Conservation (phyloP, 2,888 invertebrate species). For the Temnothorax ravouxi region DNA sequence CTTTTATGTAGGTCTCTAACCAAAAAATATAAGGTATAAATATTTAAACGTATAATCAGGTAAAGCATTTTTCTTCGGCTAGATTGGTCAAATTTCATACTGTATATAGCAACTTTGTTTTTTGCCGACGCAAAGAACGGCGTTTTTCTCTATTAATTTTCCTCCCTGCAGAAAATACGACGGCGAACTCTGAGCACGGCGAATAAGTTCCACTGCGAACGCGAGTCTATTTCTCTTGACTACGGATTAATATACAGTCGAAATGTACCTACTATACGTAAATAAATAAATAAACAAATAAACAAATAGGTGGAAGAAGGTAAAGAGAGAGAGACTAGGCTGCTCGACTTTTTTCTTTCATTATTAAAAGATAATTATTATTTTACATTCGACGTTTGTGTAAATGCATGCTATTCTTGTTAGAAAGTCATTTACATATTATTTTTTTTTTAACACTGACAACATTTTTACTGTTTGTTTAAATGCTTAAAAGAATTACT, state of each 20-base stretch:
- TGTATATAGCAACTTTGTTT: conserved; percentile 28
- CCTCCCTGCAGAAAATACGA: conserved; percentile 30
- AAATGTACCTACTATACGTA: conserved; percentile 73
- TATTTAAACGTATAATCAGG: background rate
- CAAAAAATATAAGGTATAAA: background rate
- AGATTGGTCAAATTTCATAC: conserved; percentile 37
- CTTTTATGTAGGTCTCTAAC: background rate
- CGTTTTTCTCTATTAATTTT: conserved; percentile 40
- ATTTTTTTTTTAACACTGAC: background rate
- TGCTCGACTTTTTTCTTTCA: conserved; percentile 36
- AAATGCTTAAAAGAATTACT: background rate
- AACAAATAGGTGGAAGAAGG: conserved; percentile 62
- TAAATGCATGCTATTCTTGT: conserved; percentile 24
- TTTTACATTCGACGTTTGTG: background rate
- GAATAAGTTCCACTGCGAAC: conserved; percentile 48
- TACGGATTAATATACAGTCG: conserved; percentile 59
- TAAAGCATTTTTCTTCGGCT: conserved; percentile 34
- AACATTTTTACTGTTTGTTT: background rate
- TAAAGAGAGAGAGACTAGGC: conserved; percentile 26
- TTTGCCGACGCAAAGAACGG: conserved; percentile 12
- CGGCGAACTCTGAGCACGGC: conserved; percentile 42
- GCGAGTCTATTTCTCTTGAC: conserved; percentile 59
- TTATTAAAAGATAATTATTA: conserved; percentile 18
- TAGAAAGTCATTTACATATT: conserved; percentile 19
- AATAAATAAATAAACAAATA: conserved; percentile 69